phyloP scores from a whole-genome alignment of 2,113 vertebrate species.

The Ramphastos sulfuratus region DNA sequence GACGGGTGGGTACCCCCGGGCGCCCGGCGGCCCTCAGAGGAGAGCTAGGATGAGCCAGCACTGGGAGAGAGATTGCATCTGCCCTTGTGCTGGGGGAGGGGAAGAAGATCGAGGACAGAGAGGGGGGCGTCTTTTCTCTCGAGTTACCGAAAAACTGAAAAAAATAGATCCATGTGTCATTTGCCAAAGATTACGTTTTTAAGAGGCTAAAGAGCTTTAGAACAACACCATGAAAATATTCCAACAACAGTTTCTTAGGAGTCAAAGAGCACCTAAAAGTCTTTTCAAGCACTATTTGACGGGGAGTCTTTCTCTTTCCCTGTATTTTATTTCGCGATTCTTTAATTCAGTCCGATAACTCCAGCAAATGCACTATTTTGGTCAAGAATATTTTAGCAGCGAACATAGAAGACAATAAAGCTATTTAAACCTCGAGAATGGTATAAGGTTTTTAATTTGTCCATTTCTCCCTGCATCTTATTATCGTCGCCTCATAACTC shows the following conservation, averaged over 20 bases:
- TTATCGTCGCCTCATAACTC: background rate
- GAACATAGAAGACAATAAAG: background rate
- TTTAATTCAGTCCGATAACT: background rate
- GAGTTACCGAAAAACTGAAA: slow-evolving; percentile 1
- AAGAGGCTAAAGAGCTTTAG: background rate
- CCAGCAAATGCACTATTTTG: background rate
- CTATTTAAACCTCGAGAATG: background rate
- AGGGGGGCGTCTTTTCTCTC: background rate
- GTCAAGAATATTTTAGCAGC: background rate
- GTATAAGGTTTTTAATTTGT: background rate
- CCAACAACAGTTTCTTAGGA: background rate
- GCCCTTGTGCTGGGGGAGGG: background rate
- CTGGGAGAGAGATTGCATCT: background rate
- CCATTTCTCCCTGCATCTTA: background rate
- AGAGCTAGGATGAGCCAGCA: background rate
- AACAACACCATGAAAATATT: background rate
- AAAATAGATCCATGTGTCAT: background rate
- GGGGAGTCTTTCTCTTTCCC: background rate
- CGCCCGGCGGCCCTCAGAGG: background rate
- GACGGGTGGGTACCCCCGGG: background rate
- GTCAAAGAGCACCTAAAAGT: background rate
- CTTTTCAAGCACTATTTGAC: background rate
- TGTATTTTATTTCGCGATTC: background rate
- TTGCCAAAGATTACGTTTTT: background rate
- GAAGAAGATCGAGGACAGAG: no score